A percentile compares a stretch with the other conserved stretches of the same genome.
Evolutionary conservation across 1,140 invertebrate species (phyloP).

Genomic region (Eubasilissa regina): DNA sequence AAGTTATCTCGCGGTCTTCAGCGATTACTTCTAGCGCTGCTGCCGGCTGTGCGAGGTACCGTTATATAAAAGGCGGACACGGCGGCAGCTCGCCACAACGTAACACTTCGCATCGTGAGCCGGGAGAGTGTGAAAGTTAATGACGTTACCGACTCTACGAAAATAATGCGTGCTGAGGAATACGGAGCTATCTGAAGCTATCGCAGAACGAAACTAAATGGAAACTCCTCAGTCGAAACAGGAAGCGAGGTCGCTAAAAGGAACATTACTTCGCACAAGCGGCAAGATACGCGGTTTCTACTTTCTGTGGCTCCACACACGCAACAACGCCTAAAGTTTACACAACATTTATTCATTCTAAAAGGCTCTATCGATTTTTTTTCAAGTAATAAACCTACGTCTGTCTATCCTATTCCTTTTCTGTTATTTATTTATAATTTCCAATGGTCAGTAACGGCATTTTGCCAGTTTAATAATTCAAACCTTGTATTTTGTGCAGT

Average conservation of each 20-base stretch:
- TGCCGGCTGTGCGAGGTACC: neutral
- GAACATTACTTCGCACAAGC: neutral
- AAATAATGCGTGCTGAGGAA: neutral
- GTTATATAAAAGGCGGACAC: neutral
- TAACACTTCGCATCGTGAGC: slow-evolving; percentile 1
- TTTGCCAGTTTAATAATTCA: slow-evolving; percentile 5
- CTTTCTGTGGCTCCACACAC: too few relatives aligned
- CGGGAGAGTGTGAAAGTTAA: slow-evolving; percentile 16
- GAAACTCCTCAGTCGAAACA: neutral
- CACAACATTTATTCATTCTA: too few relatives aligned
- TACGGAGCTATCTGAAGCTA: neutral
- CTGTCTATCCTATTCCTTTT: too few relatives aligned
- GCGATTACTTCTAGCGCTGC: neutral
- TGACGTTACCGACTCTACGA: neutral
- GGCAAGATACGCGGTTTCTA: too few relatives aligned
- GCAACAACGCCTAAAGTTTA: too few relatives aligned
- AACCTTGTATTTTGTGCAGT: slow-evolving; percentile 17
- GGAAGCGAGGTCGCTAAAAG: neutral
- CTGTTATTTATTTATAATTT: neutral
- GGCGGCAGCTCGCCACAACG: neutral
- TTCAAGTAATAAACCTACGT: too few relatives aligned
- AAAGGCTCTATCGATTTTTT: too few relatives aligned
- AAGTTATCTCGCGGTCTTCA: slow-evolving; percentile 3
- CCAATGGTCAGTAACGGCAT: slow-evolving; percentile 3
- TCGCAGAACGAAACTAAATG: neutral